These are phyloP conservation scores for Centrocercus urophasianus DNA, from an alignment of 2,113 vertebrate genomes.

Conservation along the genomic window DNA sequence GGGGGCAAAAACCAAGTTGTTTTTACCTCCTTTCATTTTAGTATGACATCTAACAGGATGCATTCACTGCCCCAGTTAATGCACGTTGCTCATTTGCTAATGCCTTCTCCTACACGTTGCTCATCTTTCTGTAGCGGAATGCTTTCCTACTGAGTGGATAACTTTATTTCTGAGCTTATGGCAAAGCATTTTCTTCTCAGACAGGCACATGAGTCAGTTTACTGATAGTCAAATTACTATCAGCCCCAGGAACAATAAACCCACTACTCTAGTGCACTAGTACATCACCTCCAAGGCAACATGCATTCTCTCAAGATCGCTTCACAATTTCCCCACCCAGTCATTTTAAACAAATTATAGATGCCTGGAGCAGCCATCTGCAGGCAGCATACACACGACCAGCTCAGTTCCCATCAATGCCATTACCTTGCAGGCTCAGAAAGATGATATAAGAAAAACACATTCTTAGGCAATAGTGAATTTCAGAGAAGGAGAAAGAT, in stretches of 20 bases:
- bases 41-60: conserved; percentile 60
- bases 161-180: conserved; percentile 77
- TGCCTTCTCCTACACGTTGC: conserved; percentile 68
- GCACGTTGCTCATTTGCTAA: conserved; percentile 56
- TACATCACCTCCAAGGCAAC: conserved; percentile 60
- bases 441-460: neutral
- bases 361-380: conserved; percentile 24
- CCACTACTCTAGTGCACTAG: conserved; percentile 69
- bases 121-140: conserved; percentile 76
- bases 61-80: conserved; percentile 44
- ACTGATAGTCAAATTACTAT: conserved; percentile 74
- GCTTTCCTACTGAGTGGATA: conserved; percentile 80
- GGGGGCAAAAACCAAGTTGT: conserved; percentile 37
- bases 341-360: conserved; percentile 65
- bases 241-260: conserved; percentile 72
- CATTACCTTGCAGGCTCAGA: neutral
- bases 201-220: conserved; percentile 62
- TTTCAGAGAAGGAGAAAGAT: neutral
- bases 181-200: conserved; percentile 45
- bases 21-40: conserved; percentile 58
- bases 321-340: conserved; percentile 53
- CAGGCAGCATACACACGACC: conserved; percentile 14
- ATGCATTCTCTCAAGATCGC: conserved; percentile 53
- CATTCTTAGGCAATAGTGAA: conserved; percentile 9
- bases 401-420: neutral